Evolutionary conservation across 2,888 invertebrate genomes (phyloP).

Genomic region (Himalopsyche kuldschensis): DNA sequence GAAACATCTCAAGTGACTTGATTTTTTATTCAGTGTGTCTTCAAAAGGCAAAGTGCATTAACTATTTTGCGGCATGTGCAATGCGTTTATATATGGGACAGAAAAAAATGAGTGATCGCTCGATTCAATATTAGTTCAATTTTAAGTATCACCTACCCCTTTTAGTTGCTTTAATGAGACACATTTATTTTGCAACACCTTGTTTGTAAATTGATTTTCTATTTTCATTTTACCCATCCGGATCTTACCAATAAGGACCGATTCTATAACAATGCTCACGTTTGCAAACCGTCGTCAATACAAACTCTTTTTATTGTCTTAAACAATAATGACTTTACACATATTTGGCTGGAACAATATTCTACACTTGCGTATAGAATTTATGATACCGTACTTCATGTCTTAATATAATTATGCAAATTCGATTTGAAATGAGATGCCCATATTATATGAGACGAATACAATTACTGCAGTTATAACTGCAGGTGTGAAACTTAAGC

Average conservation of each 20-base stretch:
- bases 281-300: background rate
- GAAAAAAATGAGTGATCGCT: no score
- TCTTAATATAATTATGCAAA: conserved; percentile 4
- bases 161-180: no score
- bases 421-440: background rate
- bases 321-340: background rate
- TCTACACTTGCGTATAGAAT: background rate
- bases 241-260: background rate
- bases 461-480: background rate
- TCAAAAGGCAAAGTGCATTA: no score
- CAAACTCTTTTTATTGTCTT: background rate
- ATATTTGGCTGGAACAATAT: background rate
- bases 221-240: background rate
- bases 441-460: background rate
- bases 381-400: background rate
- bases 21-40: no score
- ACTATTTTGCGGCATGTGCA: no score
- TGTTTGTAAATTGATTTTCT: no score
- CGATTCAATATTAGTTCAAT: no score
- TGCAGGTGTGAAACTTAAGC: background rate
- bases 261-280: background rate
- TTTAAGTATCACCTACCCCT: no score
- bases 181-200: no score
- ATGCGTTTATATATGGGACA: no score
- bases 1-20: no score